Evolutionary conservation across 2,888 invertebrate genomes (phyloP).

Genomic region (Acrobasis consociella): DNA sequence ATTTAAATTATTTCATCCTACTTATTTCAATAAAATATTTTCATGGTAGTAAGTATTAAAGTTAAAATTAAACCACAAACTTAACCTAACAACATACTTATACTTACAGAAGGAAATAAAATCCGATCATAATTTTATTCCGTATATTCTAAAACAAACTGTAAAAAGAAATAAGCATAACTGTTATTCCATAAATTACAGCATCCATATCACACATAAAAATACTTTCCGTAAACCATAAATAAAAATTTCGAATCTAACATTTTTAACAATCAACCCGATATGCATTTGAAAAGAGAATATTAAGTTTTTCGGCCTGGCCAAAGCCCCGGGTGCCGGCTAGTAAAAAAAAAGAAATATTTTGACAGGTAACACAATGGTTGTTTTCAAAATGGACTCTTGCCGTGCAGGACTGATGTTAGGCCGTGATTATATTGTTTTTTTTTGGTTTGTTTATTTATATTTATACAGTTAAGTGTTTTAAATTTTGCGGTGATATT

Average conservation of each 20-base stretch:
- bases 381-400: conserved; percentile 58
- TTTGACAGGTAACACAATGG: conserved; percentile 74
- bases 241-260: conserved; percentile 16
- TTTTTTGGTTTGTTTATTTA: conserved; percentile 26
- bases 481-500: conserved; percentile 24
- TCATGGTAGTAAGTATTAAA: no score
- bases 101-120: no score
- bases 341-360: conserved; percentile 62
- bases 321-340: conserved; percentile 31
- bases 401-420: conserved; percentile 46
- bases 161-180: background rate
- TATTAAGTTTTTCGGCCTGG: conserved; percentile 19
- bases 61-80: no score
- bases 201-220: background rate
- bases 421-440: conserved; percentile 33
- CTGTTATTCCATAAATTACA: background rate
- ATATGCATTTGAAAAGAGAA: conserved; percentile 22
- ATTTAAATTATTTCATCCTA: no score
- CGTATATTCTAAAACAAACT: background rate
- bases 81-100: no score
- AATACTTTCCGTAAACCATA: conserved; percentile 15
- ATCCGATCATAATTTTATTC: background rate
- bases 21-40: no score
- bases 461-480: conserved; percentile 21
- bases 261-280: conserved; percentile 13